These are phyloP conservation scores for Lamellibrachia satsuma DNA, from an alignment of 2,888 invertebrate species.

Conservation along the genomic window DNA sequence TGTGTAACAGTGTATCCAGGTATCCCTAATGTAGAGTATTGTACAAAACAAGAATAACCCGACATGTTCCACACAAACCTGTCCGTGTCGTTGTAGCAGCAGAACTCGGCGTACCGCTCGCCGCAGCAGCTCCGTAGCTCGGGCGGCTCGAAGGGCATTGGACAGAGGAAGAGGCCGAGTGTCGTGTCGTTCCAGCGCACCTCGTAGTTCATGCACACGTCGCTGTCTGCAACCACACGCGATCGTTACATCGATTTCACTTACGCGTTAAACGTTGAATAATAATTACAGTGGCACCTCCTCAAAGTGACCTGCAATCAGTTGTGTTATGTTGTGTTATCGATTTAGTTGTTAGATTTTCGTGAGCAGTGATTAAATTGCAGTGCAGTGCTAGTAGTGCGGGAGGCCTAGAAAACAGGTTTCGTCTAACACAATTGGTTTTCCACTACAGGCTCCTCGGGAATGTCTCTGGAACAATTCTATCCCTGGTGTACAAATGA, in stretches of 20 bases:
- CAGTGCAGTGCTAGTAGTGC: no score
- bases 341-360: not conserved
- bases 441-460: no score
- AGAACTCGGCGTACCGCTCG: constrained; percentile 43
- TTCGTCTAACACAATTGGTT: no score
- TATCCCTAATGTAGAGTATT: no score
- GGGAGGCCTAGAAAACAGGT: no score
- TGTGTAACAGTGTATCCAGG: not conserved
- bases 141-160: constrained; percentile 45
- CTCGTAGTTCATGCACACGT: constrained; percentile 48
- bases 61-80: not conserved
- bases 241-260: not conserved
- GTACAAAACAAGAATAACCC: no score
- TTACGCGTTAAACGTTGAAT: not conserved
- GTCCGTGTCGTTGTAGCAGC: constrained; percentile 37
- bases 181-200: constrained; percentile 45
- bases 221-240: constrained; percentile 35
- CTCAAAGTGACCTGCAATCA: not conserved
- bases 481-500: no score
- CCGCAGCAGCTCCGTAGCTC: constrained; percentile 46
- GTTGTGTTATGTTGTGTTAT: not conserved
- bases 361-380: not conserved
- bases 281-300: not conserved
- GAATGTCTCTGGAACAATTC: no score
- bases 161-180: constrained; percentile 47